phyloP scores from a whole-genome alignment of 2,888 invertebrate species.

The Thyatira batis region DNA sequence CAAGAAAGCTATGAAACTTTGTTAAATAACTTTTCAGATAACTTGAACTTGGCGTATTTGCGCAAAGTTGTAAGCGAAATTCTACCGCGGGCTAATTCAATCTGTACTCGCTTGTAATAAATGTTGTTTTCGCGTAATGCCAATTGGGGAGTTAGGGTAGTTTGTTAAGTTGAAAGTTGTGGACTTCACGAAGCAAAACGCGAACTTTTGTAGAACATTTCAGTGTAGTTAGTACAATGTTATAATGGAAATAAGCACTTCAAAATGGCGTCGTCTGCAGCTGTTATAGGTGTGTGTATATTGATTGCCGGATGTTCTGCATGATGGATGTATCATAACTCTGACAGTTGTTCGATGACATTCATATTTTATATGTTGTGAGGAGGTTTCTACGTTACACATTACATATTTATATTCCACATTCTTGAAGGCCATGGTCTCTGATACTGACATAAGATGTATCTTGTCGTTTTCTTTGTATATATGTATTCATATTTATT shows the following conservation, averaged over 20 bases:
- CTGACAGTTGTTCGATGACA: slow-evolving; percentile 36
- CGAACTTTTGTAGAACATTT: slow-evolving; percentile 83
- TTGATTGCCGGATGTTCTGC: slow-evolving; percentile 58
- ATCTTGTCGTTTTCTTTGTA: no score
- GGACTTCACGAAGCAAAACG: slow-evolving; percentile 83
- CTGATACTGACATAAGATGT: no score
- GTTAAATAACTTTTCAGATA: slow-evolving; percentile 83
- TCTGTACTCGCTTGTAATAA: slow-evolving; percentile 80
- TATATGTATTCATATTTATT: no score
- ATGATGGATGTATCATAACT: slow-evolving; percentile 51
- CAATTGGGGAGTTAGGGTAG: slow-evolving; percentile 74
- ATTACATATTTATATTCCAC: not conserved
- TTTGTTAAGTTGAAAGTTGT: slow-evolving; percentile 72
- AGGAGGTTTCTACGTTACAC: not conserved
- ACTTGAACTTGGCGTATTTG: slow-evolving; percentile 80
- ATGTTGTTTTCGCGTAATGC: slow-evolving; percentile 80
- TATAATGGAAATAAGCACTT: slow-evolving; percentile 83
- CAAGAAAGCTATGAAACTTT: slow-evolving; percentile 82
- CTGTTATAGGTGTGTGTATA: slow-evolving; percentile 67
- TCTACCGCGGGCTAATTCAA: slow-evolving; percentile 77
- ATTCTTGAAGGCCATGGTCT: no score
- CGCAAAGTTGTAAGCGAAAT: slow-evolving; percentile 78
- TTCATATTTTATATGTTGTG: not conserved
- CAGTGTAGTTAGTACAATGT: slow-evolving; percentile 83
- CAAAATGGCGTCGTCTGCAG: slow-evolving; percentile 80